Base-by-base conservation (phyloP, 1,140 invertebrate genomes). In the Cylas formicarius region DNA sequence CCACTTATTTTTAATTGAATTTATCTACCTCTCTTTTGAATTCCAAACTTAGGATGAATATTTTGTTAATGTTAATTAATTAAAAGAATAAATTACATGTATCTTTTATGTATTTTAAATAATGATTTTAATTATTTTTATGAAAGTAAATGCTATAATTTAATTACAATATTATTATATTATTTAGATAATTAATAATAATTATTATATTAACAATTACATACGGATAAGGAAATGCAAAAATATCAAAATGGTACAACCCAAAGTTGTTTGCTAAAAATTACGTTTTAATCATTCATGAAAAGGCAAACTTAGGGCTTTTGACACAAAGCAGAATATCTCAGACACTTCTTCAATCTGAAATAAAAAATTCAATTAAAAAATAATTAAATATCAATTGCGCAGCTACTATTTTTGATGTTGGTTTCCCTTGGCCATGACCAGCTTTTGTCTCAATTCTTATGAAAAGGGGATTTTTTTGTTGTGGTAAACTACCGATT, bases 341-440 rank as follows among this genome's bases (percentile, higher is more conserved):
- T 95, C 90, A 0, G 84, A 84, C 44, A 80, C 72, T 68, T 95
- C 90, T 51, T 92, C 88, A 59, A 96, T 95, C 81, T 90, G 70
- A 44, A 80, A 78, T 48, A 52, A 57, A 59, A 56, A 50, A 47
- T 32, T n/a, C 22, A 26, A 52, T 31, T 20, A 23, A 22, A 38
- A 33, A 45, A 35, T 14, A 31, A 38, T 27, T 22, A 24, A 41
- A 20, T 8, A 21, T 19, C n/a, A 44, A 36, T 43, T 42, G 42
- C 6, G 44, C 41, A 69, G 76, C 79, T 71, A 90, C 85, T 45
- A 88, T 68, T 80, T 95, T 95, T 5, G 77, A 69, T n/a, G 91
- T 97, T 35, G 95, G 93, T 68, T 97, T 98, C 16, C 94, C 94
- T 52, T 80, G 76, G 33, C 96, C 95, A 72, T 99, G 96, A 0